Conservation (phyloP, 1,140 invertebrate species). For the Antheraea pernyi region DNA sequence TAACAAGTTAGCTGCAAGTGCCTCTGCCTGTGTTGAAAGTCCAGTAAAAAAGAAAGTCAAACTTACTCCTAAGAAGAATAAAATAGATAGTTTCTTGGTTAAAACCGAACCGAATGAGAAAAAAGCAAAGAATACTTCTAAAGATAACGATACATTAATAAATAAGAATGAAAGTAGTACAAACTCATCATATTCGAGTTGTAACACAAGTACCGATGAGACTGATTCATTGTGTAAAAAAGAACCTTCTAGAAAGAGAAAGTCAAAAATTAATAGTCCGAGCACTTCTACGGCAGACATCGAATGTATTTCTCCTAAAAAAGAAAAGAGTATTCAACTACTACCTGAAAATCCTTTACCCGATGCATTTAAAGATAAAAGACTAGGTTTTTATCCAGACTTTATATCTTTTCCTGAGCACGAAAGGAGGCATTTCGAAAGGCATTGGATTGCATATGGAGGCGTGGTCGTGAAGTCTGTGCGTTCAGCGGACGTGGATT, state of each 20-base stretch:
- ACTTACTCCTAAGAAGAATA: slow-evolving; percentile 18
- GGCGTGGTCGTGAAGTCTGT: slow-evolving; percentile 67
- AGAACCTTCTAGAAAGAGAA: background rate
- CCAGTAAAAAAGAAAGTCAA: slow-evolving; percentile 48
- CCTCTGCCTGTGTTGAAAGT: slow-evolving; percentile 31
- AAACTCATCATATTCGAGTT: slow-evolving; percentile 19
- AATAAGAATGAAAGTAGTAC: slow-evolving; percentile 22
- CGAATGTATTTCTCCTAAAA: slow-evolving; percentile 16
- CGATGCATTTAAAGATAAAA: slow-evolving; percentile 58
- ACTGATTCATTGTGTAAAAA: slow-evolving; percentile 10
- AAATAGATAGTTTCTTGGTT: slow-evolving; percentile 40
- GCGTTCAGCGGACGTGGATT: slow-evolving; percentile 64
- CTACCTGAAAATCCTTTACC: slow-evolving; percentile 61
- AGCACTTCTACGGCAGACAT: background rate
- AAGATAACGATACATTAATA: slow-evolving; percentile 21
- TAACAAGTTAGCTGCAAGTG: slow-evolving; percentile 66
- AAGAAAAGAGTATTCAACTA: slow-evolving; percentile 5
- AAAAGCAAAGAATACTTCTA: background rate
- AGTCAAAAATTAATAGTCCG: background rate
- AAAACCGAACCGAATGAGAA: slow-evolving; percentile 12
- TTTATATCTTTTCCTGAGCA: slow-evolving; percentile 60
- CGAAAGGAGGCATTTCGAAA: slow-evolving; percentile 58
- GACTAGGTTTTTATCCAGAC: slow-evolving; percentile 67
- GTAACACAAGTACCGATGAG: slow-evolving; percentile 11
- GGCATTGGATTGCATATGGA: slow-evolving; percentile 79